Evolutionary conservation across 2,888 invertebrate species (phyloP).

Genomic region (Hemistola chrysoprasaria): DNA sequence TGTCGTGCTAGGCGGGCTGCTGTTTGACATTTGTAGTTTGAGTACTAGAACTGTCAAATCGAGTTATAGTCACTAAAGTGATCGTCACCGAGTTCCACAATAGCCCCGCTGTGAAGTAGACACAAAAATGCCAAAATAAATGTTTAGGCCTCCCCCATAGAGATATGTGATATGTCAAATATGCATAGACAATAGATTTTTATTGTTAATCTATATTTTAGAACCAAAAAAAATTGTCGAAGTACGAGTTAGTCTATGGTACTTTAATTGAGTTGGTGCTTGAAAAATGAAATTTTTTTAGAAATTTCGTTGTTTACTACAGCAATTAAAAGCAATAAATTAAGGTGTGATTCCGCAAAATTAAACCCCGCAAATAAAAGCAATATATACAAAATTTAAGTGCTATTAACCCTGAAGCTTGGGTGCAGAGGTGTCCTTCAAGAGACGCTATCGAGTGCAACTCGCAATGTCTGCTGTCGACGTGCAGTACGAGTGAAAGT

Average conservation of each 20-base stretch:
- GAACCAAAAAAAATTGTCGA: constrained; percentile 31
- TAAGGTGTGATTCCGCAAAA: constrained; percentile 12
- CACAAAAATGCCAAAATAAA: constrained; percentile 1
- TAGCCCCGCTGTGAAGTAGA: too few relatives aligned
- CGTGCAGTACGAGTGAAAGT: constrained; percentile 73
- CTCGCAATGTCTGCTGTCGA: constrained; percentile 63
- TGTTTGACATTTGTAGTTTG: too few relatives aligned
- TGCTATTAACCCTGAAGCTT: not conserved
- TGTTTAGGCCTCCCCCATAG: too few relatives aligned
- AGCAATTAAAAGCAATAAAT: too few relatives aligned
- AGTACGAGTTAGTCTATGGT: constrained; percentile 57
- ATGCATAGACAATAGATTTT: constrained; percentile 23
- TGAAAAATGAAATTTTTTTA: constrained; percentile 45
- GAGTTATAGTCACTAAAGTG: too few relatives aligned
- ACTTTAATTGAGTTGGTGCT: constrained; percentile 52
- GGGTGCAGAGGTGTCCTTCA: constrained; percentile 19
- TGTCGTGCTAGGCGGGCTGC: too few relatives aligned
- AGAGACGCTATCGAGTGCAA: constrained; percentile 46
- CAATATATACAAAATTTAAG: not conserved
- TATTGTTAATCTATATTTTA: constrained; percentile 53
- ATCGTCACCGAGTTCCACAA: too few relatives aligned
- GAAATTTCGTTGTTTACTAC: constrained; percentile 34
- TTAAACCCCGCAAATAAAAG: not conserved
- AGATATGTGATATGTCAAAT: too few relatives aligned
- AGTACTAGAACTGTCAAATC: too few relatives aligned